A percentile compares a stretch with the other conserved stretches of the same genome.
phyloP scores from a whole-genome alignment of 2,113 vertebrate genomes.

The Cathartes aura region DNA sequence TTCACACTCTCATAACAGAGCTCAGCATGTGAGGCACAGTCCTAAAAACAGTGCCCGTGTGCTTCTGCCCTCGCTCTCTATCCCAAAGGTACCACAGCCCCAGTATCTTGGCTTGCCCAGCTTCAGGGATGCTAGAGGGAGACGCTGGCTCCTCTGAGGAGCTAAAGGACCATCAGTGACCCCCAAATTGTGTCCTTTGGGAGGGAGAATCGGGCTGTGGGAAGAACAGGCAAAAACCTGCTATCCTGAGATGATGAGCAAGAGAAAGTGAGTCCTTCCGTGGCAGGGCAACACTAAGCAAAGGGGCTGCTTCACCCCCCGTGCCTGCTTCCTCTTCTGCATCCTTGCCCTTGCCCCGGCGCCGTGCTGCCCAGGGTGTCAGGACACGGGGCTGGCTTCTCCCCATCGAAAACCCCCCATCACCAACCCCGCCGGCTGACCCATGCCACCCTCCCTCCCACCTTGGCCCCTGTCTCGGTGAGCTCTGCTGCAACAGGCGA shows the following conservation, averaged over 20 bases:
- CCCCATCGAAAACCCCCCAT: neutral
- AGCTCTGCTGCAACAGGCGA: neutral
- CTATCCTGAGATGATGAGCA: neutral
- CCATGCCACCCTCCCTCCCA: neutral
- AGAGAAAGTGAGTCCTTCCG: neutral
- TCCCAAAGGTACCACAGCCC: neutral
- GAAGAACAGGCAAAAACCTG: neutral
- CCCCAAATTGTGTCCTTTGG: neutral
- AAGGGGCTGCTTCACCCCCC: neutral
- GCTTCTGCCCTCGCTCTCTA: neutral
- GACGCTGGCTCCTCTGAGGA: neutral
- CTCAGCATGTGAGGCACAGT: neutral
- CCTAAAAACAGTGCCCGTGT: neutral
- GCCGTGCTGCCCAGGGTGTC: neutral
- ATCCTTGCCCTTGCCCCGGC: neutral
- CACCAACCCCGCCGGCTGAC: neutral
- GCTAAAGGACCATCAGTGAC: neutral
- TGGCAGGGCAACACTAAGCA: neutral
- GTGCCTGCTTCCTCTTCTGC: neutral
- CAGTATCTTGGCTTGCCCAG: neutral
- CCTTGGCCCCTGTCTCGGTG: neutral
- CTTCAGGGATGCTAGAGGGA: neutral
- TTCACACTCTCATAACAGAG: neutral
- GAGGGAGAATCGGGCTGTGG: neutral
- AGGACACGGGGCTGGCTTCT: neutral